phyloP scores from a whole-genome alignment of 2,113 vertebrate genomes.

The Neofelis nebulosa region DNA sequence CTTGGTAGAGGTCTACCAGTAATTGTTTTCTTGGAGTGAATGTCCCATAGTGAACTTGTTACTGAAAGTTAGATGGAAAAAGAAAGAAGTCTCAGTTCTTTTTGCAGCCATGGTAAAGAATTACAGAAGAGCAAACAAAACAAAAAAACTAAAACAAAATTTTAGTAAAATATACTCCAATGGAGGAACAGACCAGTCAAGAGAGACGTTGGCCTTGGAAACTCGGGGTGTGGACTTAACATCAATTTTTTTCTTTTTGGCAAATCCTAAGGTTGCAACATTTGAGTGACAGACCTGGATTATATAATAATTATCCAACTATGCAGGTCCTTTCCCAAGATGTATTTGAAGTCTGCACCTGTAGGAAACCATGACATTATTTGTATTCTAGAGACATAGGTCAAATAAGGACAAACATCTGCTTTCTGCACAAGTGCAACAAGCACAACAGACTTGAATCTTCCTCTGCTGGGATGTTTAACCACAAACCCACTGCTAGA shows the following conservation, averaged over 20 bases:
- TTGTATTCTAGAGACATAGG: background rate
- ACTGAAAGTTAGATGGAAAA: background rate
- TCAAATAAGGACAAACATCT: background rate
- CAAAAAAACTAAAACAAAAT: background rate
- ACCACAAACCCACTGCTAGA: background rate
- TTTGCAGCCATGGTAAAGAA: background rate
- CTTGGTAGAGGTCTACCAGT: background rate
- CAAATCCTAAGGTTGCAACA: background rate
- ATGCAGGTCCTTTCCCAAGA: background rate
- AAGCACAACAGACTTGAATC: background rate
- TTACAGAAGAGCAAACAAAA: background rate
- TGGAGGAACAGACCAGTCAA: background rate
- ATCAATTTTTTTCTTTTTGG: background rate
- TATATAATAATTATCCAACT: background rate
- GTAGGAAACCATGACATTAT: background rate
- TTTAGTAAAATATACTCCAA: background rate
- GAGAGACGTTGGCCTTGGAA: background rate
- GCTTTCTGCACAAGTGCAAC: background rate
- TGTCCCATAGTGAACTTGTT: background rate
- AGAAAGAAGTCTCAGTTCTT: background rate
- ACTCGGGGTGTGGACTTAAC: background rate
- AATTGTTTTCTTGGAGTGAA: background rate
- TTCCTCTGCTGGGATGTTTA: background rate
- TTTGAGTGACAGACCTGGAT: background rate
- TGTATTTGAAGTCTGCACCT: background rate